phyloP scores from a whole-genome alignment of 2,888 invertebrate species.

The Epinotia demarniana region DNA sequence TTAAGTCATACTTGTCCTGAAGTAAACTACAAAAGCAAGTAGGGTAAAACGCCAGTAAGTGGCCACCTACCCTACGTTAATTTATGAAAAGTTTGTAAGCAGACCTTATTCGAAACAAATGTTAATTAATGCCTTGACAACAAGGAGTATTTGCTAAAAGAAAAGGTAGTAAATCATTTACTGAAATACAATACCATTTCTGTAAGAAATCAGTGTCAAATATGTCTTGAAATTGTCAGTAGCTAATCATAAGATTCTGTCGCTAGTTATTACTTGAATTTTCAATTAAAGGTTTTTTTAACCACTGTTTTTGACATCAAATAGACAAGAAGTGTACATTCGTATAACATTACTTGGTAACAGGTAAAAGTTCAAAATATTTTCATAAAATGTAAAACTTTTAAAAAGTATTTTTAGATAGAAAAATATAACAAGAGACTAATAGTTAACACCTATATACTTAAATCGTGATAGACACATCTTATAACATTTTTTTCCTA shows the following conservation, averaged over 20 bases:
- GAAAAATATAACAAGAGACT: slow-evolving; percentile 80
- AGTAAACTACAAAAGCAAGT: too few relatives aligned
- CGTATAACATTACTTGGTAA: slow-evolving; percentile 49
- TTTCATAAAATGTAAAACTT: slow-evolving; percentile 62
- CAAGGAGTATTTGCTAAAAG: background rate
- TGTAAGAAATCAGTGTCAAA: background rate
- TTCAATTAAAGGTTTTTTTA: background rate
- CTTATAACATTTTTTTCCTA: slow-evolving; percentile 51
- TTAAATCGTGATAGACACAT: slow-evolving; percentile 51
- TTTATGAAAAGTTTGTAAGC: too few relatives aligned
- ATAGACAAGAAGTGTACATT: slow-evolving; percentile 16
- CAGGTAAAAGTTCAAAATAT: slow-evolving; percentile 54
- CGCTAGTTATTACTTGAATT: background rate
- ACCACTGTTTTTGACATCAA: background rate
- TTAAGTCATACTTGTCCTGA: too few relatives aligned
- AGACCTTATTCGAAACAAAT: too few relatives aligned
- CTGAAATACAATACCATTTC: background rate
- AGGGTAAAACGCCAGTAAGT: too few relatives aligned
- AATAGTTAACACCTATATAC: slow-evolving; percentile 67
- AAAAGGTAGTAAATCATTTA: background rate
- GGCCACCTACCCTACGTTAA: too few relatives aligned
- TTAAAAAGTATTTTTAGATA: slow-evolving; percentile 71
- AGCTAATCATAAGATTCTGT: background rate
- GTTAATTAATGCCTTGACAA: background rate
- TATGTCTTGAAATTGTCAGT: background rate